Evolutionary conservation across 2,797 vertebrate genomes (phyloP).

Genomic region (Aplochiton taeniatus): DNA sequence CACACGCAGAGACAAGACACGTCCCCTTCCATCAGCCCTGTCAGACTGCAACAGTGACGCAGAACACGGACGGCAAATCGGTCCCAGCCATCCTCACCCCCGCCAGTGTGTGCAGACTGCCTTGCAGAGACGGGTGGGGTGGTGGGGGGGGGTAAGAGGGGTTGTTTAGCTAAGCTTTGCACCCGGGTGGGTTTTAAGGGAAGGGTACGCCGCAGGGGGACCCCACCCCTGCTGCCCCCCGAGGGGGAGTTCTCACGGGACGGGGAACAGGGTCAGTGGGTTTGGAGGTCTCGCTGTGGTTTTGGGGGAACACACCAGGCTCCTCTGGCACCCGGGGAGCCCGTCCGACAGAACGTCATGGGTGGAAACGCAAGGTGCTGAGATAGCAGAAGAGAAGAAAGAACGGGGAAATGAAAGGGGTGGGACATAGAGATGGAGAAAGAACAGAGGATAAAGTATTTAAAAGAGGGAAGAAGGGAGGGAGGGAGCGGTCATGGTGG

Average conservation of each 20-base stretch:
- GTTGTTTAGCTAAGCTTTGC: conserved; percentile 33
- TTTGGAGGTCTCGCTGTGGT: conserved; percentile 59
- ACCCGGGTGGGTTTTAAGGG: conserved; percentile 37
- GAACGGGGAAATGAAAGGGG: too few species aligned
- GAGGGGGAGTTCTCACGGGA: conserved; percentile 25
- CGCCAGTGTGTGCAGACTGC: conserved; percentile 18
- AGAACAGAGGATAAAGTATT: too few species aligned
- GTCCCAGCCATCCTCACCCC: too few species aligned
- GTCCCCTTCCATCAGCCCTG: conserved; percentile 21
- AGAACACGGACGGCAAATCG: not conserved
- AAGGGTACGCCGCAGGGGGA: conserved; percentile 16
- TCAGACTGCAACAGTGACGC: conserved; percentile 5
- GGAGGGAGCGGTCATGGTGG: too few species aligned
- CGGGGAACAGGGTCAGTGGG: conserved; percentile 52
- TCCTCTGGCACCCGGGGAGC: conserved; percentile 40
- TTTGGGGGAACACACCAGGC: conserved; percentile 43
- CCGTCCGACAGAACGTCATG: conserved; percentile 61
- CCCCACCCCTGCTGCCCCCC: conserved; percentile 22
- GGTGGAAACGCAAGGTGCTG: conserved; percentile 63
- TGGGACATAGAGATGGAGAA: too few species aligned
- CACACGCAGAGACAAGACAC: conserved; percentile 51
- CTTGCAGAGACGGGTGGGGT: conserved; percentile 25
- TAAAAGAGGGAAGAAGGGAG: too few species aligned
- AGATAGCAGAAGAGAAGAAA: conserved; percentile 50
- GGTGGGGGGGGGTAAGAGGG: conserved; percentile 37